phyloP scores from a whole-genome alignment of 2,888 invertebrate genomes.

The Muscina levida region DNA sequence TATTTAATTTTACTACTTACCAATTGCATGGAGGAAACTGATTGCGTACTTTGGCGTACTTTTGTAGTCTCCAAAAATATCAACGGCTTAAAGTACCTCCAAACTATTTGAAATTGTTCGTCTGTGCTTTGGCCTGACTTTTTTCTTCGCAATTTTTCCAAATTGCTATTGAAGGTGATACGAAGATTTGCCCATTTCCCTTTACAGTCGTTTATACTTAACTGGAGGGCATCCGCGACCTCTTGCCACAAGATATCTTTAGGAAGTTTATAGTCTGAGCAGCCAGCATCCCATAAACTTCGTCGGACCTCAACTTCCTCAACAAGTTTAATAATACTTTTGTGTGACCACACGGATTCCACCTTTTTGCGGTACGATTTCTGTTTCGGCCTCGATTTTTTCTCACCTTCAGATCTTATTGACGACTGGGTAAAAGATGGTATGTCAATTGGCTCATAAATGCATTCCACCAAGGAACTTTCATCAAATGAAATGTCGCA shows the following conservation, averaged over 20 bases:
- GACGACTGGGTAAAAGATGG: constrained; percentile 21
- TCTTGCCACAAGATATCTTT: constrained; percentile 56
- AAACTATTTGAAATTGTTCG: constrained; percentile 43
- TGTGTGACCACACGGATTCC: constrained; percentile 51
- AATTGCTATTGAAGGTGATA: constrained; percentile 51
- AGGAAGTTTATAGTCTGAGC: constrained; percentile 52
- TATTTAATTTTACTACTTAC: neutral
- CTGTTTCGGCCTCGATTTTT: constrained; percentile 30
- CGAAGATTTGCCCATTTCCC: constrained; percentile 61
- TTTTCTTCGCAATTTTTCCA: constrained; percentile 45
- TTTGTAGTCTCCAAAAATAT: constrained; percentile 45
- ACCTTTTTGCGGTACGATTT: constrained; percentile 47
- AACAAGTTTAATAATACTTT: constrained; percentile 47
- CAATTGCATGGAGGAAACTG: constrained; percentile 8
- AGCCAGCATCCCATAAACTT: constrained; percentile 58
- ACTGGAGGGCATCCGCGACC: constrained; percentile 43
- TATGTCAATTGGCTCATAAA: too few species aligned
- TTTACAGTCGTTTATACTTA: constrained; percentile 53
- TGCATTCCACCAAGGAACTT: too few species aligned
- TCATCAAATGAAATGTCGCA: too few species aligned
- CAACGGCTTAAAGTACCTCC: constrained; percentile 58
- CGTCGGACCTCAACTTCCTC: constrained; percentile 41
- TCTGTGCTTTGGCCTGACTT: constrained; percentile 39
- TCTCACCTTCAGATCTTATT: neutral
- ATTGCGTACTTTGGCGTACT: neutral